Evolutionary conservation across 1,140 invertebrate genomes (phyloP).

Genomic region (Cepaea nemoralis): DNA sequence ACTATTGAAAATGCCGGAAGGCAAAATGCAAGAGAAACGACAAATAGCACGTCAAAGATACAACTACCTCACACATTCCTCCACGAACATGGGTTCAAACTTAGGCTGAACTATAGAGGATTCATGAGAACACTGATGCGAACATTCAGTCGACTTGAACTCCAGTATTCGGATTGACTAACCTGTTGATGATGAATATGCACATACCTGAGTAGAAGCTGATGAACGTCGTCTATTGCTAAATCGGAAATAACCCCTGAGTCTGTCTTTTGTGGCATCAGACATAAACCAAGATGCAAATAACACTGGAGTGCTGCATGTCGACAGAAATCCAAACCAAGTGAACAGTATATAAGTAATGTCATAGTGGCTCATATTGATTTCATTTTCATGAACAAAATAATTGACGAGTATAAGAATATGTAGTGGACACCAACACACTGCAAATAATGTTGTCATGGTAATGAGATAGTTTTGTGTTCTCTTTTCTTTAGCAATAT

Average conservation of each 20-base stretch:
- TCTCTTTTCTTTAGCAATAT: constrained; percentile 78
- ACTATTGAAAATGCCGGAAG: too few species aligned
- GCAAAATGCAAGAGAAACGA: too few species aligned
- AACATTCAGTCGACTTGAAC: too few species aligned
- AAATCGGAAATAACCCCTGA: constrained; percentile 78
- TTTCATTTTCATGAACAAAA: constrained; percentile 79
- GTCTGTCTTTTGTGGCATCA: constrained; percentile 77
- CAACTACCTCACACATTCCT: too few species aligned
- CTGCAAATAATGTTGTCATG: constrained; percentile 79
- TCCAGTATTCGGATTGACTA: too few species aligned
- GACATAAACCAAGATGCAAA: constrained; percentile 79
- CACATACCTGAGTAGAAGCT: constrained; percentile 2
- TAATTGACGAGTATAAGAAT: constrained; percentile 79
- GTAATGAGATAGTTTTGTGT: constrained; percentile 79
- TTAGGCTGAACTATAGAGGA: too few species aligned
- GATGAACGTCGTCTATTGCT: constrained; percentile 60
- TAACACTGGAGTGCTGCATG: constrained; percentile 78
- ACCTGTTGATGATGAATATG: too few species aligned
- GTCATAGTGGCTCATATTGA: constrained; percentile 80
- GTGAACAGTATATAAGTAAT: constrained; percentile 80
- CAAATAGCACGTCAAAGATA: too few species aligned
- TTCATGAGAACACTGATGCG: too few species aligned
- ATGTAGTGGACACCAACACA: constrained; percentile 80
- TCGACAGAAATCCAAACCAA: constrained; percentile 81
- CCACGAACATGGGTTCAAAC: too few species aligned